These are phyloP conservation scores for Schizotus pectinicornis DNA, from an alignment of 2,888 invertebrate species.

Conservation along the genomic window DNA sequence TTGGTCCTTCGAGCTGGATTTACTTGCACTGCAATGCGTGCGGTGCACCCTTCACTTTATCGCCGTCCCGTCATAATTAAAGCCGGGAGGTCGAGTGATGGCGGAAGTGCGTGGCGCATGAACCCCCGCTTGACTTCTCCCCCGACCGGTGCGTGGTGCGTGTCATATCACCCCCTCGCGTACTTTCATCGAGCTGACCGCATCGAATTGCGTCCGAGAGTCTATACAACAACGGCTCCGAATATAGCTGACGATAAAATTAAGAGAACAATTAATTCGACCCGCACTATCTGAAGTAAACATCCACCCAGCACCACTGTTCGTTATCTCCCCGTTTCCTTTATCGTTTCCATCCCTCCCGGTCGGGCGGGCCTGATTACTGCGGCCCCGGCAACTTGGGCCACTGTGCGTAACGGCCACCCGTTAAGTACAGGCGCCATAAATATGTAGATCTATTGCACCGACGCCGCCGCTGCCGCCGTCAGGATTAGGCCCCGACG, in stretches of 20 bases:
- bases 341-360: slow-evolving; percentile 24
- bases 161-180: slow-evolving; percentile 25
- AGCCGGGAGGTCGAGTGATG: slow-evolving; percentile 12
- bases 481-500: no score
- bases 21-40: not conserved
- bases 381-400: slow-evolving; percentile 14
- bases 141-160: slow-evolving; percentile 13
- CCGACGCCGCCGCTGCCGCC: not conserved
- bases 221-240: slow-evolving; percentile 4
- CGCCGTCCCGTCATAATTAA: slow-evolving; percentile 15
- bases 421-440: slow-evolving; percentile 29
- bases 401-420: slow-evolving; percentile 26
- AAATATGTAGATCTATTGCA: slow-evolving; percentile 28
- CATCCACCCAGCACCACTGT: slow-evolving; percentile 31
- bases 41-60: slow-evolving; percentile 6
- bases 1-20: no score
- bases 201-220: slow-evolving; percentile 14
- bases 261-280: slow-evolving; percentile 47
- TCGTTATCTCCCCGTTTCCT: slow-evolving; percentile 38
- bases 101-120: slow-evolving; percentile 22
- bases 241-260: slow-evolving; percentile 43
- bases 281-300: slow-evolving; percentile 40
- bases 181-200: slow-evolving; percentile 27
- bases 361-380: slow-evolving; percentile 18
- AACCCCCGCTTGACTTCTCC: slow-evolving; percentile 6